phyloP scores from a whole-genome alignment of 2,888 invertebrate species.

The Xanthia icteritia region DNA sequence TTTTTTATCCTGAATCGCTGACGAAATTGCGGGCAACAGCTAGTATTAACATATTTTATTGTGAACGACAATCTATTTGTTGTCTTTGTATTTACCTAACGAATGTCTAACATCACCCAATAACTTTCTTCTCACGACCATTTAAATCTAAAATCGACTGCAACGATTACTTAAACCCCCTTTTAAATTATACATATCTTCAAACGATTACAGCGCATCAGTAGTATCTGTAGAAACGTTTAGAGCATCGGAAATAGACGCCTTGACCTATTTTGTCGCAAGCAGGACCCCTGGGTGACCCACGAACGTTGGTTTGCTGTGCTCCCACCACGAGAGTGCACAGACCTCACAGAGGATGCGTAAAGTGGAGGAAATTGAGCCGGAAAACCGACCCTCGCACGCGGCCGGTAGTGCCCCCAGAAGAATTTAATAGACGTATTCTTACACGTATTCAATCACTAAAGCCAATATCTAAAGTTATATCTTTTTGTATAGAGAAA shows the following conservation, averaged over 20 bases:
- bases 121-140: neutral
- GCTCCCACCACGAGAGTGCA: slow-evolving; percentile 50
- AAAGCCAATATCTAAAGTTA: neutral
- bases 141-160: slow-evolving; percentile 6
- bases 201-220: slow-evolving; percentile 40
- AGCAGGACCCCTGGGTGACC: slow-evolving; percentile 53
- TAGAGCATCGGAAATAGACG: slow-evolving; percentile 64
- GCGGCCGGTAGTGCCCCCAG: slow-evolving; percentile 36
- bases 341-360: slow-evolving; percentile 58
- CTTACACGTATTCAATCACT: slow-evolving; percentile 52
- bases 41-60: neutral
- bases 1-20: too few species aligned
- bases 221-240: slow-evolving; percentile 57
- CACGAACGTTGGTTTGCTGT: slow-evolving; percentile 62
- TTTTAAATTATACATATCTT: slow-evolving; percentile 44
- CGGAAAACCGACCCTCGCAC: slow-evolving; percentile 63
- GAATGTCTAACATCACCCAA: neutral
- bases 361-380: slow-evolving; percentile 70
- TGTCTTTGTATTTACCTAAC: neutral
- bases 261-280: slow-evolving; percentile 67
- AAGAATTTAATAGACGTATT: slow-evolving; percentile 60
- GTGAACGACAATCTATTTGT: neutral
- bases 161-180: neutral
- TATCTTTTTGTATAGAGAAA: neutral
- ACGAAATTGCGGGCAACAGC: too few species aligned